phyloP scores from a whole-genome alignment of 1,140 invertebrate genomes.

The Sogatella furcifera region DNA sequence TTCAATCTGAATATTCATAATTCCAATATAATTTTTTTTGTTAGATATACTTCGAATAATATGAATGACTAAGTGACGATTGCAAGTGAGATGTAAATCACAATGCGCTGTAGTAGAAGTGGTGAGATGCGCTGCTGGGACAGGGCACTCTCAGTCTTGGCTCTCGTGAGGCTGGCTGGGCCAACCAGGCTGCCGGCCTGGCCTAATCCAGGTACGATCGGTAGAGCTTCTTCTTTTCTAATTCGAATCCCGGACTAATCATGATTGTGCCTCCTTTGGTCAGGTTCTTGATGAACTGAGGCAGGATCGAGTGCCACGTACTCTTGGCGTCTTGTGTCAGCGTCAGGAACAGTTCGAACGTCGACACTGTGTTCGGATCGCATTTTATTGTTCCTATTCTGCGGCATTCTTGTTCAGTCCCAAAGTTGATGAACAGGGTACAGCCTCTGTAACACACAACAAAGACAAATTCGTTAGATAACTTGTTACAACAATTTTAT shows the following conservation, averaged over 20 bases:
- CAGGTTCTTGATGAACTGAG: slow-evolving; percentile 76
- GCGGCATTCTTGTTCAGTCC: slow-evolving; percentile 46
- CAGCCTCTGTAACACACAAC: slow-evolving; percentile 44
- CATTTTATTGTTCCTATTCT: slow-evolving; percentile 59
- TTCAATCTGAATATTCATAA: not conserved
- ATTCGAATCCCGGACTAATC: slow-evolving; percentile 68
- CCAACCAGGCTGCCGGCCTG: not conserved
- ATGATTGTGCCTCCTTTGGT: slow-evolving; percentile 70
- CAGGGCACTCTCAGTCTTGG: slow-evolving; percentile 10
- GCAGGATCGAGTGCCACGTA: slow-evolving; percentile 70
- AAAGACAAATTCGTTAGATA: slow-evolving; percentile 12
- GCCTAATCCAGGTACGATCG: slow-evolving; percentile 46
- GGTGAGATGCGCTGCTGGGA: too few species aligned
- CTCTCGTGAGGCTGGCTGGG: slow-evolving; percentile 4
- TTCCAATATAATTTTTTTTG: slow-evolving; percentile 7
- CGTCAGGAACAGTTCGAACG: slow-evolving; percentile 74
- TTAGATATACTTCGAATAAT: slow-evolving; percentile 10
- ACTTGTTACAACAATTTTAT: not conserved
- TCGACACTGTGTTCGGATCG: slow-evolving; percentile 70
- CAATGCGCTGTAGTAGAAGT: slow-evolving; percentile 5
- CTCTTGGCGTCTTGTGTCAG: slow-evolving; percentile 62
- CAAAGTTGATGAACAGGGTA: slow-evolving; percentile 62
- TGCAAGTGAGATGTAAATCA: slow-evolving; percentile 12
- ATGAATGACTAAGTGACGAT: slow-evolving; percentile 12
- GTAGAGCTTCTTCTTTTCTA: slow-evolving; percentile 81